Percentiles rank a stretch among this genome's conserved stretches.
phyloP scores from a whole-genome alignment of 2,888 invertebrate genomes.

The Dione juno region DNA sequence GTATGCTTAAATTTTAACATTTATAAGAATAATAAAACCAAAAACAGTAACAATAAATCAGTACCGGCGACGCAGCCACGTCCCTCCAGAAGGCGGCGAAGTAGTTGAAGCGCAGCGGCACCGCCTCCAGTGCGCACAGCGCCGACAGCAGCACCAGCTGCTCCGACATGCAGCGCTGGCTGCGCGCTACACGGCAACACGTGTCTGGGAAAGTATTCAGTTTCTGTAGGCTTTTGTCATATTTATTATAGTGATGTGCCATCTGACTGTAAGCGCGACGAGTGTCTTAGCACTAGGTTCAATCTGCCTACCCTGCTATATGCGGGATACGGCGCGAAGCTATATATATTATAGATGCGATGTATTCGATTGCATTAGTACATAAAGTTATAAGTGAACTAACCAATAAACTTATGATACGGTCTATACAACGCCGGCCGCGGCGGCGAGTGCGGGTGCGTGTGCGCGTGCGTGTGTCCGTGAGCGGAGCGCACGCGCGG shows the following conservation, averaged over 20 bases:
- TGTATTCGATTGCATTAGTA: not conserved
- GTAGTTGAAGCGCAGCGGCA: conserved; percentile 92
- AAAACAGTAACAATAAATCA: not conserved
- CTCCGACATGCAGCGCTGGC: conserved; percentile 93
- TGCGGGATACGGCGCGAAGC: too few relatives aligned
- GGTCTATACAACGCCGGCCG: conserved; percentile 92
- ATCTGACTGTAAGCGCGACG: too few relatives aligned
- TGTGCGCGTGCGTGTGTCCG: conserved; percentile 86
- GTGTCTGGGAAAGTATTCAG: conserved; percentile 58
- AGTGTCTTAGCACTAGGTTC: too few relatives aligned
- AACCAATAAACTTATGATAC: conserved; percentile 95
- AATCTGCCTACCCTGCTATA: too few relatives aligned
- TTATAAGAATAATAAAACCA: too few relatives aligned
- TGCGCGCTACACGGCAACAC: conserved; percentile 93
- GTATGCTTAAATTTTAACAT: too few relatives aligned
- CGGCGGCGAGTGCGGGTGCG: conserved; percentile 87
- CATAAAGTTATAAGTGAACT: conserved; percentile 50
- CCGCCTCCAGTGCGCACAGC: conserved; percentile 95
- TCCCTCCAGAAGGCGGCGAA: conserved; percentile 97
- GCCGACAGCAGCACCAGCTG: conserved; percentile 93
- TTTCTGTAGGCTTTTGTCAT: not conserved
- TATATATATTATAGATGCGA: too few relatives aligned
- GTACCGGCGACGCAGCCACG: conserved; percentile 89
- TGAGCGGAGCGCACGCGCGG: conserved; percentile 72
- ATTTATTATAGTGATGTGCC: too few relatives aligned